Percentiles rank a stretch among this genome's conserved stretches.
Evolutionary conservation across 2,888 invertebrate genomes (phyloP).

Genomic region (Polymixis lichenea): DNA sequence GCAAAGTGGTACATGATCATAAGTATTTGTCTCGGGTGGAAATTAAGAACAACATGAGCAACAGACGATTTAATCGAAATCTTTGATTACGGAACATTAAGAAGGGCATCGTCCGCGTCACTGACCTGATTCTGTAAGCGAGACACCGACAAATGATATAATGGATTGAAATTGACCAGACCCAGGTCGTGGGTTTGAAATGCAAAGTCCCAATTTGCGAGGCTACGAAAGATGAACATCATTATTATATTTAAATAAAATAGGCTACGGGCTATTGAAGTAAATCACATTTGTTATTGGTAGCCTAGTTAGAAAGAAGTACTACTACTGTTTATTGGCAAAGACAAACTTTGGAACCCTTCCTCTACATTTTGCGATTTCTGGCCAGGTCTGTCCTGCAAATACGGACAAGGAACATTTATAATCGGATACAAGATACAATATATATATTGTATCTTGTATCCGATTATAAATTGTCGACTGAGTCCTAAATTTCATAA

Average conservation of each 20-base stretch:
- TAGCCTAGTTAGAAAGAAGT: background rate
- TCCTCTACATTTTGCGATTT: background rate
- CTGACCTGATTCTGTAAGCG: conserved; percentile 33
- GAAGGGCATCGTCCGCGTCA: conserved; percentile 35
- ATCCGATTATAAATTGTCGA: background rate
- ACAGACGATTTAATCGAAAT: background rate
- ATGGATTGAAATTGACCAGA: conserved; percentile 27
- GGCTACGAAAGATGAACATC: background rate
- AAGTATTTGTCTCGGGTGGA: background rate
- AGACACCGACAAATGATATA: conserved; percentile 27
- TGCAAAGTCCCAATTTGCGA: background rate
- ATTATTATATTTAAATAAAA: background rate
- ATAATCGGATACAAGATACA: background rate
- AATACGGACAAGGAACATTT: too few species aligned
- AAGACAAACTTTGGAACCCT: background rate
- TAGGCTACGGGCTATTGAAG: background rate
- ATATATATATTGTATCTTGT: background rate
- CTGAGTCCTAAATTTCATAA: background rate
- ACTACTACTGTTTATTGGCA: background rate
- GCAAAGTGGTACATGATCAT: background rate
- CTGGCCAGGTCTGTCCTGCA: background rate
- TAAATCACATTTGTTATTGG: background rate
- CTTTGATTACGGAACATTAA: conserved; percentile 19
- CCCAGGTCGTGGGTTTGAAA: background rate
- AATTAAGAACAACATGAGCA: background rate